Conservation (phyloP, 2,113 vertebrate species). For the Synodontis membranacea region DNA sequence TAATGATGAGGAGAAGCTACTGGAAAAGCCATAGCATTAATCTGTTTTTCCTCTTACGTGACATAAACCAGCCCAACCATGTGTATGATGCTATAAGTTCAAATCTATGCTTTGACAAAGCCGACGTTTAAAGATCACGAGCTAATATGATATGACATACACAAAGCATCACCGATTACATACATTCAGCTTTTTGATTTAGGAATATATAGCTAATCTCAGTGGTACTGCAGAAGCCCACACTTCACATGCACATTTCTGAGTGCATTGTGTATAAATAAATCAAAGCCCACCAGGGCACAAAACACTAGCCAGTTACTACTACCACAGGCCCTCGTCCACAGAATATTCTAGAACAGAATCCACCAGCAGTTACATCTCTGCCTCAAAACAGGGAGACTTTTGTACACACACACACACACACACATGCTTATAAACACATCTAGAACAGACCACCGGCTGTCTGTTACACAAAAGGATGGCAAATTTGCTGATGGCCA, state of each 20-base stretch:
- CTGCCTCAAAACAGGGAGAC: not conserved
- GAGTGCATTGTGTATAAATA: not conserved
- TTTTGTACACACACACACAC: not conserved
- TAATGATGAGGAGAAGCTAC: not conserved
- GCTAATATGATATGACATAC: not conserved
- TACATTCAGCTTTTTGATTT: not conserved
- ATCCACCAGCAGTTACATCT: not conserved
- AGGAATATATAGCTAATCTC: not conserved
- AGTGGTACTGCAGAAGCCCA: not conserved
- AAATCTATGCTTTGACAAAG: not conserved
- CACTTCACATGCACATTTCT: not conserved
- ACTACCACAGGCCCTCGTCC: not conserved
- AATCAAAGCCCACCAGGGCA: not conserved
- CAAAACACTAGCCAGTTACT: not conserved
- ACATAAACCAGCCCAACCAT: not conserved
- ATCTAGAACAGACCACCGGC: not conserved
- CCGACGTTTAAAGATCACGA: not conserved
- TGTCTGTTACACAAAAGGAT: constrained; percentile 1
- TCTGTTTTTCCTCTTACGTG: not conserved
- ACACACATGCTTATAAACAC: not conserved
- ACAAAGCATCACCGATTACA: not conserved
- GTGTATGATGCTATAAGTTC: no score
- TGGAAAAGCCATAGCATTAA: not conserved
- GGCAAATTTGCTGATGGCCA: not conserved
- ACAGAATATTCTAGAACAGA: constrained; percentile 31